Base-by-base conservation (phyloP, 2,888 invertebrate species). In the Diarsia dahlii region DNA sequence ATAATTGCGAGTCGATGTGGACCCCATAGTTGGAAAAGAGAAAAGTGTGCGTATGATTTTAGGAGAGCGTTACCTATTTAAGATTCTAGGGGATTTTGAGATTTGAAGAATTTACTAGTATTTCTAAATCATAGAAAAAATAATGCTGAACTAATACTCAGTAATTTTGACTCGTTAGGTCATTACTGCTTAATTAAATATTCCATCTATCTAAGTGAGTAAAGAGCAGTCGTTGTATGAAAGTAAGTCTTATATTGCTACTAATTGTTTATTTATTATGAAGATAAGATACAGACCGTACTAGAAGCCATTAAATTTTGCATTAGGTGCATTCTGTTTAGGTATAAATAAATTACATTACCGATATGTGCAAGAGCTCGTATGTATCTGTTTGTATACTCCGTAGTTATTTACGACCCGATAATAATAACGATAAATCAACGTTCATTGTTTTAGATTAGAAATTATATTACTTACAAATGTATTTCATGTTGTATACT, bases 1-100 rank as follows among this genome's bases (percentile, higher is more conserved):
- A 81, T 88, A 82, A 89, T 90, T 88, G 84, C 76, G 76, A 78
- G 74, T 78, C 71, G 84, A 85, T 86, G 80, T 79, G 74, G 74
- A 78, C 79, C 76, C 76, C 76, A 75, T 78, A 67, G 39, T 73
- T 67, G 45, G 54, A 68, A 77, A 63, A n/a, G 62, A 75, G 69
- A 73, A 82, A 82, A 12, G 58, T 74, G 76, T 77, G 74, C 60
- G 64, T 56, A 75, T 76, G 54, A 62, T 18, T 78, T 62, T n/a
- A 52, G 13, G 20, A 18, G 4, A 15, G 3, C 15, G 15, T 48
- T 73, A 39, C 39, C 39, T 39, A 58, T 56, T 71, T 52, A 46
- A 4, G 4, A 54, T 23, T 45, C 39, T 39, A 13, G 6, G 20
- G 1, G 0, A 34, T 45, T 45, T 23, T 39, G 12, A 12, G 15